Evolutionary conservation across 2,888 invertebrate genomes (phyloP).

Genomic region (Amiota minor): DNA sequence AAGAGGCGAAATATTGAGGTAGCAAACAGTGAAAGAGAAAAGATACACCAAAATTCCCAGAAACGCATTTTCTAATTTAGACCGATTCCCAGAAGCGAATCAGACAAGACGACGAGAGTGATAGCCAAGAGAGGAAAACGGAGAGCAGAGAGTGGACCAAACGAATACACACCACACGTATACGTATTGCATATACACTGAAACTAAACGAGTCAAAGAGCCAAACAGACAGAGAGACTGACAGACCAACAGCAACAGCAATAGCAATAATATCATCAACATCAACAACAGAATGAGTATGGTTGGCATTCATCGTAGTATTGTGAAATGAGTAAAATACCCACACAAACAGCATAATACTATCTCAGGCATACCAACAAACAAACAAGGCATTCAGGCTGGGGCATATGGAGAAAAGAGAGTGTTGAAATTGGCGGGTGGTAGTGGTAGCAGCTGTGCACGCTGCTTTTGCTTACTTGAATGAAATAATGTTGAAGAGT

Average conservation of each 20-base stretch:
- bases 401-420: conserved; percentile 41
- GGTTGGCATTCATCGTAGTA: not conserved
- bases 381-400: too few species aligned
- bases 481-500: conserved; percentile 47
- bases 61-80: conserved; percentile 72
- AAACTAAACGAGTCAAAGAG: not conserved
- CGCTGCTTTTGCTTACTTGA: conserved; percentile 52
- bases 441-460: conserved; percentile 50
- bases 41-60: conserved; percentile 68
- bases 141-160: too few species aligned
- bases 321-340: conserved; percentile 21
- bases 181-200: too few species aligned
- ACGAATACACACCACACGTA: too few species aligned
- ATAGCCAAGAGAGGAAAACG: conserved; percentile 27
- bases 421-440: conserved; percentile 55
- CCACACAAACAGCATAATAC: conserved; percentile 27
- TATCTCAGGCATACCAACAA: conserved; percentile 37
- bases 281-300: conserved; percentile 32
- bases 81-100: conserved; percentile 71
- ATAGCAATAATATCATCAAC: conserved; percentile 38
- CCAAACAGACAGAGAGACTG: conserved; percentile 7
- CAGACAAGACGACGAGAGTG: conserved; percentile 47
- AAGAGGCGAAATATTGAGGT: conserved; percentile 38
- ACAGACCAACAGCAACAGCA: conserved; percentile 33
- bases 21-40: conserved; percentile 53